A percentile compares a stretch with the other conserved stretches of the same genome.
Evolutionary conservation across 2,888 invertebrate species (phyloP).

Genomic region (Himalopsyche japonica): DNA sequence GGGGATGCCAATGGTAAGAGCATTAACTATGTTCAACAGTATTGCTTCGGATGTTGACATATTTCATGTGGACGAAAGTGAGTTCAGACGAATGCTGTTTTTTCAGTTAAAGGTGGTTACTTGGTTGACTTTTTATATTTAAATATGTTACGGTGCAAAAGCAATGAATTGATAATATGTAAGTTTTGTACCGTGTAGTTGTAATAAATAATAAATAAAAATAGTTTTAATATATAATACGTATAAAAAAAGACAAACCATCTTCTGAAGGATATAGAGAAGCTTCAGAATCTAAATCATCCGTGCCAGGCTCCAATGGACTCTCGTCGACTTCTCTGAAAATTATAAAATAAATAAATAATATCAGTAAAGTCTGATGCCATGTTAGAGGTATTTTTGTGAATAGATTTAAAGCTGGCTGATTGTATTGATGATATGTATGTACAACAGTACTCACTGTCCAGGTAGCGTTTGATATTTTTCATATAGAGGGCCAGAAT

Average conservation of each 20-base stretch:
- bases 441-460: conserved; percentile 33
- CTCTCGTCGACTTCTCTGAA: conserved; percentile 69
- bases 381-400: neutral
- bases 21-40: too few relatives aligned
- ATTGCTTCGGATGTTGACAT: too few relatives aligned
- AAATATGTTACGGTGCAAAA: too few relatives aligned
- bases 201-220: too few relatives aligned
- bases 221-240: too few relatives aligned
- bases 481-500: conserved; percentile 77
- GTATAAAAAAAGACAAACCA: conserved; percentile 53
- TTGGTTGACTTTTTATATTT: too few relatives aligned
- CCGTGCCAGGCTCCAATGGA: conserved; percentile 68
- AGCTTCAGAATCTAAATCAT: conserved; percentile 70
- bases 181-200: too few relatives aligned
- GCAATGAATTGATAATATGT: too few relatives aligned
- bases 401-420: neutral
- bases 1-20: too few relatives aligned
- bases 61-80: too few relatives aligned
- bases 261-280: conserved; percentile 69
- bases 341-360: conserved; percentile 2
- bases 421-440: neutral
- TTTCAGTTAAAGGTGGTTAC: too few relatives aligned
- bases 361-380: neutral
- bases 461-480: conserved; percentile 58
- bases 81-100: too few relatives aligned